Conservation (phyloP, 2,113 vertebrate genomes). For the Mugil cephalus region DNA sequence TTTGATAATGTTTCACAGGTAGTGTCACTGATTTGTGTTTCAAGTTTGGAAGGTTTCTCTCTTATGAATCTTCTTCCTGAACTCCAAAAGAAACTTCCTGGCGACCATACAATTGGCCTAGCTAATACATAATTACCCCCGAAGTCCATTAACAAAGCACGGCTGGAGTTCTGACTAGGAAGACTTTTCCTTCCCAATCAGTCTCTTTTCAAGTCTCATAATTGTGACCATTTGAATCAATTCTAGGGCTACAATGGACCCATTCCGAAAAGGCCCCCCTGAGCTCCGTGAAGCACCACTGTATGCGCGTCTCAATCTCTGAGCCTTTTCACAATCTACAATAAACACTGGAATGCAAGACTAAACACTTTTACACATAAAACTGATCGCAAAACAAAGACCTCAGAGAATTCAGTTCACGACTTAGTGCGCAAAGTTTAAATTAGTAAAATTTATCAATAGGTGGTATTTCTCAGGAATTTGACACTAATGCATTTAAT, state of each 20-base stretch:
- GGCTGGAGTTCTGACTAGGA: not conserved
- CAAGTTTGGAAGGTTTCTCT: not conserved
- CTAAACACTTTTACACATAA: too few relatives aligned
- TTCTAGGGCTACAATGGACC: slow-evolving; percentile 14
- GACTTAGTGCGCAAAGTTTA: not conserved
- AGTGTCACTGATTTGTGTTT: too few relatives aligned
- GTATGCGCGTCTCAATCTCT: not conserved
- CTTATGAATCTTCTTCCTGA: not conserved
- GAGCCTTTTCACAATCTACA: slow-evolving; percentile 5
- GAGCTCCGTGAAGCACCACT: not conserved
- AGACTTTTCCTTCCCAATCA: slow-evolving; percentile 10
- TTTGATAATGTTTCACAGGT: too few relatives aligned
- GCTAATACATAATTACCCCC: slow-evolving; percentile 23
- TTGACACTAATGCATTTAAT: not conserved
- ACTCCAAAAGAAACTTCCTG: not conserved
- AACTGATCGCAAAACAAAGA: too few relatives aligned
- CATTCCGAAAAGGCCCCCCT: not conserved
- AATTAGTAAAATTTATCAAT: too few relatives aligned
- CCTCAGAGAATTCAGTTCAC: not conserved
- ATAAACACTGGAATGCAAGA: not conserved
- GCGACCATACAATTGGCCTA: slow-evolving; percentile 1
- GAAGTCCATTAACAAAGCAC: slow-evolving; percentile 33
- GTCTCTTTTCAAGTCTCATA: slow-evolving; percentile 24
- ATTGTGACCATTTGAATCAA: not conserved
- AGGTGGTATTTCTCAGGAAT: too few relatives aligned